Conservation (phyloP, 2,113 vertebrate genomes). For the Hucho hucho region DNA sequence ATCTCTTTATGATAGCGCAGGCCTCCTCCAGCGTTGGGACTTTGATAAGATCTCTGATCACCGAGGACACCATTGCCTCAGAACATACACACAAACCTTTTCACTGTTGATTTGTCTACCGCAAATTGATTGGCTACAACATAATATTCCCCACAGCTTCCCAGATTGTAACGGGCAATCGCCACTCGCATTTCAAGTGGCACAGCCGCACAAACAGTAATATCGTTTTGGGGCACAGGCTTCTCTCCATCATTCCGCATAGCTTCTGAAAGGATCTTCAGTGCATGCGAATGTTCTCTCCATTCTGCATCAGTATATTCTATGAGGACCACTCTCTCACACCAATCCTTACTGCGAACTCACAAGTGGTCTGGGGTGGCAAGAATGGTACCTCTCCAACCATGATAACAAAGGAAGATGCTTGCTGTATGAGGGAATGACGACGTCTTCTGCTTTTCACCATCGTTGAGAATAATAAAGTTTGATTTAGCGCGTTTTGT, state of each 20-base stretch:
- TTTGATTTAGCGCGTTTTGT: no score
- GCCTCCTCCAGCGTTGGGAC: constrained; percentile 5
- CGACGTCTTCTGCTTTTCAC: background rate
- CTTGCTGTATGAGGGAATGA: background rate
- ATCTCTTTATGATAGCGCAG: background rate
- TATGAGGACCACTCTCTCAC: background rate
- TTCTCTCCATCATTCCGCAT: background rate
- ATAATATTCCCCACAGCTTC: constrained; percentile 2
- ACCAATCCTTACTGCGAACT: background rate
- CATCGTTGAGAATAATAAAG: background rate
- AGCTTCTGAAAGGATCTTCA: background rate
- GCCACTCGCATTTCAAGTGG: background rate
- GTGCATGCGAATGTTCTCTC: background rate
- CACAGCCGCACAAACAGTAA: background rate
- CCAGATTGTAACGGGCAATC: background rate
- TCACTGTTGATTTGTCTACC: constrained; percentile 10
- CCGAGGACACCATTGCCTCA: constrained; percentile 3
- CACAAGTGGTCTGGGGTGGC: background rate
- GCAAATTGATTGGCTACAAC: constrained; percentile 15
- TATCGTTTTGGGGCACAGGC: background rate
- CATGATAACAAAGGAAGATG: background rate
- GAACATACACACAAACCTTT: constrained; percentile 17
- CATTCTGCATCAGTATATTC: background rate
- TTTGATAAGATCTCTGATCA: background rate
- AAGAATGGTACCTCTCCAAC: background rate